Percentiles rank a stretch among this genome's conserved stretches.
phyloP scores from a whole-genome alignment of 30 jellyfish, hydroid and myxozoan species.

The Pelagia noctiluca region DNA sequence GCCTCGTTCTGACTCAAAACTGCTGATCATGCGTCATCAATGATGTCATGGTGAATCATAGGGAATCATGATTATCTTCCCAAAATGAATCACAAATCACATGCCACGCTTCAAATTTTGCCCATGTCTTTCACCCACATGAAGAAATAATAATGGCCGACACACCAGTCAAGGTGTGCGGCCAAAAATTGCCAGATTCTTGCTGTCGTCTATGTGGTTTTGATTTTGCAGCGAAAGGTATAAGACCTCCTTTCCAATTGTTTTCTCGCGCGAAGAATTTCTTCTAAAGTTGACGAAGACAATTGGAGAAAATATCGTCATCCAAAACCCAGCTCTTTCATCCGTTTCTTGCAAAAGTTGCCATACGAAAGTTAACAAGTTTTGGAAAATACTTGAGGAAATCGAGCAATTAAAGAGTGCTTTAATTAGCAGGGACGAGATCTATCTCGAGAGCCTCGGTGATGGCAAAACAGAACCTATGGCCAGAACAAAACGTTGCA shows the following conservation, averaged over 20 bases:
- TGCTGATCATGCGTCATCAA: too few relatives aligned
- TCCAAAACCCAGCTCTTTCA: neutral
- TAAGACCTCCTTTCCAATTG: neutral
- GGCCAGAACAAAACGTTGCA: neutral
- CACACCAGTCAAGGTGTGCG: neutral
- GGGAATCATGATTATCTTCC: too few relatives aligned
- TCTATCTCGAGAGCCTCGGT: neutral
- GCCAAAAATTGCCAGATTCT: neutral
- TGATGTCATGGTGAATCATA: too few relatives aligned
- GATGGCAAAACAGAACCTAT: neutral
- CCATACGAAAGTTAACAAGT: neutral
- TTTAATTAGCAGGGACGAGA: neutral
- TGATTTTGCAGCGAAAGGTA: neutral
- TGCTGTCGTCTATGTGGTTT: neutral
- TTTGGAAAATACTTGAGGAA: neutral
- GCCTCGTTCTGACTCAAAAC: too few relatives aligned
- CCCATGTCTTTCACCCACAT: too few relatives aligned
- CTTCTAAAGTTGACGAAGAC: neutral
- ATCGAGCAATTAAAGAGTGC: neutral
- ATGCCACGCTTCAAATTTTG: too few relatives aligned
- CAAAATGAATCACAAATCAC: too few relatives aligned
- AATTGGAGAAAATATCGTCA: neutral
- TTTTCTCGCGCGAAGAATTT: neutral
- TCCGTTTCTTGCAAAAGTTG: neutral
- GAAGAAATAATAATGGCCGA: too few relatives aligned